Evolutionary conservation across 2,113 vertebrate species (phyloP).

Genomic region (Paracanthobrama guichenoti): DNA sequence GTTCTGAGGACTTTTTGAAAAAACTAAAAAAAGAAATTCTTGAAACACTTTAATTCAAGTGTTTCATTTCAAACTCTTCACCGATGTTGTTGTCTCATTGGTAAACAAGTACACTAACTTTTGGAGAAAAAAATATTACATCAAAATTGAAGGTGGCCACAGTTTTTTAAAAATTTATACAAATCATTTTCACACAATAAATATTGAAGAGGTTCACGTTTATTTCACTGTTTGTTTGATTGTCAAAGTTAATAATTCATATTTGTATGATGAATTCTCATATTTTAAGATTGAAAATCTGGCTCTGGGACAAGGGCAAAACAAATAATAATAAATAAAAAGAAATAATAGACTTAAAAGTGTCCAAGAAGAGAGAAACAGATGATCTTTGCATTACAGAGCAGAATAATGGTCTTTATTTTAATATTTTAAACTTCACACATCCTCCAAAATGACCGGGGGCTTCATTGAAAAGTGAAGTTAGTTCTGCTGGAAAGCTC

Average conservation of each 20-base stretch:
- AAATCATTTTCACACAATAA: background rate
- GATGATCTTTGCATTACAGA: background rate
- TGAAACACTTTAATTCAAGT: background rate
- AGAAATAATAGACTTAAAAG: background rate
- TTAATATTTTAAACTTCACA: background rate
- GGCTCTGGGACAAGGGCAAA: background rate
- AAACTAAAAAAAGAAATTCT: background rate
- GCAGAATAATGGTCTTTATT: background rate
- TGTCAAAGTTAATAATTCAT: background rate
- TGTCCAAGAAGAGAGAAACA: background rate
- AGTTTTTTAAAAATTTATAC: background rate
- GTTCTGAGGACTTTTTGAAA: background rate
- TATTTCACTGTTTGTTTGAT: background rate
- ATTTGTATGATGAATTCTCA: background rate
- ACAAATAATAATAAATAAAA: background rate
- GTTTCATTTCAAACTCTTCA: background rate
- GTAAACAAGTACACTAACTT: background rate
- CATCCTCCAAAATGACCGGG: background rate
- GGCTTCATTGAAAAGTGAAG: background rate
- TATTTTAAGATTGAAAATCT: background rate
- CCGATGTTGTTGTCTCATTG: background rate
- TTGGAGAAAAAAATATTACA: background rate
- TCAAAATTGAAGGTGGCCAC: background rate
- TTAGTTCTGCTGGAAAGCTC: background rate
- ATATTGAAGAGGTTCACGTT: background rate